A percentile compares a stretch with the other conserved stretches of the same genome.
These are phyloP conservation scores for Stenodera caucasica DNA, from an alignment of 2,888 invertebrate genomes.

Conservation along the genomic window DNA sequence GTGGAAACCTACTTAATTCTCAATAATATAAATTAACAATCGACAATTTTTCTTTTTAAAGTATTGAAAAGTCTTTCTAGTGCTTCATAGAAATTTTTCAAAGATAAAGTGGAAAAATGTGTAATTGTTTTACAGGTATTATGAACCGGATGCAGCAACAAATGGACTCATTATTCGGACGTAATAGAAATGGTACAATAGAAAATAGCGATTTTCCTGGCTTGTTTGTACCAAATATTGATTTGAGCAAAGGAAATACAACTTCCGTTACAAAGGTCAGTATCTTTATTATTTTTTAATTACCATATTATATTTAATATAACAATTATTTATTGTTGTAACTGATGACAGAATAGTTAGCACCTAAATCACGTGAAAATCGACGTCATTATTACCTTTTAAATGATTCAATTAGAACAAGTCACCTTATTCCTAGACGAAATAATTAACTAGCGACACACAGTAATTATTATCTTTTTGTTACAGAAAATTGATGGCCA, in stretches of 20 bases:
- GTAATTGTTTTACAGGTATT: not conserved
- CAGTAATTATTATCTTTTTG: no score
- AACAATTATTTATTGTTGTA: no score
- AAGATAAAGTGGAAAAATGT: not conserved
- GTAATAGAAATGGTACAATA: not conserved
- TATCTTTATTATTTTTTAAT: not conserved
- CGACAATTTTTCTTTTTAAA: not conserved
- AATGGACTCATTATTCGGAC: not conserved
- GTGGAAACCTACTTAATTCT: not conserved
- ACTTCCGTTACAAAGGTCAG: conserved; percentile 1
- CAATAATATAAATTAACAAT: not conserved
- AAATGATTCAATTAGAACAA: no score
- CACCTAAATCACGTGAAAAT: no score
- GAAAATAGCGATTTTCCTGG: not conserved
- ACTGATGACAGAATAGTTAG: no score
- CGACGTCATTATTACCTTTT: no score
- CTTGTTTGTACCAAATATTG: not conserved
- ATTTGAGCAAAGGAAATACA: not conserved
- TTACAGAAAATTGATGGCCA: conserved; percentile 59
- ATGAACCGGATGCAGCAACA: not conserved
- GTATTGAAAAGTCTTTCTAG: no score
- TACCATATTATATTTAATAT: no score
- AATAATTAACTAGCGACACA: no score
- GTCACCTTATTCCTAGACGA: no score
- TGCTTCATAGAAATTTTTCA: not conserved